Evolutionary conservation across 2,888 invertebrate species (phyloP).

Genomic region (Diarsia mendica): DNA sequence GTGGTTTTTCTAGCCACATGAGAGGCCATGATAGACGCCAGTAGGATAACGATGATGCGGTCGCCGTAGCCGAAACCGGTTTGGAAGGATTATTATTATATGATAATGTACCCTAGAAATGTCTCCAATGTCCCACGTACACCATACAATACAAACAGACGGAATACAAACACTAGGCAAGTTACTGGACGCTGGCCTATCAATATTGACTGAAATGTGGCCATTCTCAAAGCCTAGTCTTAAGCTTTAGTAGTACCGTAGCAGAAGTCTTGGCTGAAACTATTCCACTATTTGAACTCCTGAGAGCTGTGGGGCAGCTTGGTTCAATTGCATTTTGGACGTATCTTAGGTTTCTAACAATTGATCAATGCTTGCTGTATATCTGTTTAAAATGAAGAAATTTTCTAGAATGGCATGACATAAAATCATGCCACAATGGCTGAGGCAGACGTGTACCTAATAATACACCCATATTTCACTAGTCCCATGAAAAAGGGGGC

Average conservation of each 20-base stretch:
- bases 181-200: background rate
- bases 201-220: conserved; percentile 14
- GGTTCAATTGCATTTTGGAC: background rate
- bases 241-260: conserved; percentile 6
- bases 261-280: conserved; percentile 11
- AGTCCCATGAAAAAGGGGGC: background rate
- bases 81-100: too few relatives aligned
- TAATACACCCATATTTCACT: background rate
- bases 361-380: background rate
- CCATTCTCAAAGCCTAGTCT: background rate
- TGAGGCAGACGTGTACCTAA: background rate
- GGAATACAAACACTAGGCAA: background rate
- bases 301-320: background rate
- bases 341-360: background rate
- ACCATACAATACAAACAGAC: background rate
- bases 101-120: too few relatives aligned
- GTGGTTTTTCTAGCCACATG: too few relatives aligned
- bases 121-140: background rate
- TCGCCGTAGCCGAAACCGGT: too few relatives aligned
- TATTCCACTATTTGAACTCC: conserved; percentile 23
- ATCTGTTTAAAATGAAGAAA: background rate
- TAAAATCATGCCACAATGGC: background rate
- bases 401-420: background rate
- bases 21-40: too few relatives aligned
- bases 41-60: too few relatives aligned